These are phyloP conservation scores for Microctonus aethiopoides DNA, from an alignment of 2,888 invertebrate genomes.

Conservation along the genomic window DNA sequence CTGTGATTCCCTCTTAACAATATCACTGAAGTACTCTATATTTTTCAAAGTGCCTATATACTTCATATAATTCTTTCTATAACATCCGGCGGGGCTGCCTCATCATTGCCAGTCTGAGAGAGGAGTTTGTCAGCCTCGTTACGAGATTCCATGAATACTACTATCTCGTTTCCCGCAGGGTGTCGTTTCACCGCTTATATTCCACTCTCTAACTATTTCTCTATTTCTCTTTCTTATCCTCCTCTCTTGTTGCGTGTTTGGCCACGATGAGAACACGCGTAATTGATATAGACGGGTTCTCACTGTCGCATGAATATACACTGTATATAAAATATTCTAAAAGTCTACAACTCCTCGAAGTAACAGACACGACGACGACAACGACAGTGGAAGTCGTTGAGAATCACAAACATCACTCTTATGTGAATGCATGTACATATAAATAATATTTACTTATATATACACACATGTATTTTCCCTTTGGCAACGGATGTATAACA, in stretches of 20 bases:
- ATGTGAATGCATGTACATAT: no score
- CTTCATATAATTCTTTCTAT: conserved; percentile 8
- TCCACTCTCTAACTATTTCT: conserved; percentile 3
- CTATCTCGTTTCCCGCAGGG: conserved; percentile 43
- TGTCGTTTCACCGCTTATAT: conserved; percentile 15
- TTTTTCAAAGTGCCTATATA: background rate
- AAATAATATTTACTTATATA: background rate
- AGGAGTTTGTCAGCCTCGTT: conserved; percentile 52
- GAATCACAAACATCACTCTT: background rate
- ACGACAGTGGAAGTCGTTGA: background rate
- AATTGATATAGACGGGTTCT: conserved; percentile 51
- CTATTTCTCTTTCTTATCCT: conserved; percentile 12
- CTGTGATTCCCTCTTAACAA: conserved; percentile 19
- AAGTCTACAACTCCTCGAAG: background rate
- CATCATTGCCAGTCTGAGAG: conserved; percentile 36
- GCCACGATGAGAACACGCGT: conserved; percentile 47
- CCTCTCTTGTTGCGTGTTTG: conserved; percentile 25
- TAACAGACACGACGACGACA: conserved; percentile 9
- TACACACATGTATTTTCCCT: background rate
- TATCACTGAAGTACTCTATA: conserved; percentile 30
- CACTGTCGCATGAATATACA: conserved; percentile 18
- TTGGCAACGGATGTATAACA: background rate
- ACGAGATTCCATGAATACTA: conserved; percentile 57
- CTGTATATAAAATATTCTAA: background rate
- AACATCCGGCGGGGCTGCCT: conserved; percentile 17